These are phyloP conservation scores for Atrina japonica DNA, from an alignment of 2,888 invertebrate genomes.

Conservation along the genomic window DNA sequence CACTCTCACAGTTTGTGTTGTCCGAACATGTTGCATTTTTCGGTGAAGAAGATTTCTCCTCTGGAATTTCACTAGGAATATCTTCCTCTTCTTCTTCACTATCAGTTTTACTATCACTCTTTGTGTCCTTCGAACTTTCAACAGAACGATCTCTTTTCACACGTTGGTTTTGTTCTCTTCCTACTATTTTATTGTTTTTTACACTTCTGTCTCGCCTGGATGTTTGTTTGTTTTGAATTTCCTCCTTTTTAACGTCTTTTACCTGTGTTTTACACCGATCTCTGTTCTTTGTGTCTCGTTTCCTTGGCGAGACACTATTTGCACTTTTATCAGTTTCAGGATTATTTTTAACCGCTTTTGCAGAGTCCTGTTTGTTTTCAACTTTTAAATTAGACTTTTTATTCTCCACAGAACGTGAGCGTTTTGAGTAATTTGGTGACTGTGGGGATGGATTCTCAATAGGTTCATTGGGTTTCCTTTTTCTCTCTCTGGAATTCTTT, in stretches of 20 bases:
- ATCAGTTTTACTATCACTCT: conserved; percentile 6
- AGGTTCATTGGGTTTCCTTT: conserved; percentile 24
- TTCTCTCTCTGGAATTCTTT: conserved; percentile 14
- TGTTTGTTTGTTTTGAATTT: neutral
- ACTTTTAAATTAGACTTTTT: too few species aligned
- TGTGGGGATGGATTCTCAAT: neutral
- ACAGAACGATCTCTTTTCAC: neutral
- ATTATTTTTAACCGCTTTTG: too few species aligned
- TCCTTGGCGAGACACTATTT: neutral
- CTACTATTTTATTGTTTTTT: neutral
- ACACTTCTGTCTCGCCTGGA: conserved; percentile 7
- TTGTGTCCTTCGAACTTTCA: neutral
- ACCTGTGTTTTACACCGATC: neutral
- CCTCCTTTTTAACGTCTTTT: neutral
- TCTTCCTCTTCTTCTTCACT: conserved; percentile 17
- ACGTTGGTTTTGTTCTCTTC: neutral
- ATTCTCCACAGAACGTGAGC: conserved; percentile 18
- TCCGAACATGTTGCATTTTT: conserved; percentile 7
- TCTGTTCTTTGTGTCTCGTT: neutral
- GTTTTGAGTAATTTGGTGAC: neutral
- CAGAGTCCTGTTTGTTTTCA: too few species aligned
- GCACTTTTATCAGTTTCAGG: neutral
- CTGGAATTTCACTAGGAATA: neutral
- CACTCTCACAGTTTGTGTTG: neutral
- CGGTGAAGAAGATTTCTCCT: neutral